Evolutionary conservation across 2,888 invertebrate genomes (phyloP).

Genomic region (Rotaria macrura): DNA sequence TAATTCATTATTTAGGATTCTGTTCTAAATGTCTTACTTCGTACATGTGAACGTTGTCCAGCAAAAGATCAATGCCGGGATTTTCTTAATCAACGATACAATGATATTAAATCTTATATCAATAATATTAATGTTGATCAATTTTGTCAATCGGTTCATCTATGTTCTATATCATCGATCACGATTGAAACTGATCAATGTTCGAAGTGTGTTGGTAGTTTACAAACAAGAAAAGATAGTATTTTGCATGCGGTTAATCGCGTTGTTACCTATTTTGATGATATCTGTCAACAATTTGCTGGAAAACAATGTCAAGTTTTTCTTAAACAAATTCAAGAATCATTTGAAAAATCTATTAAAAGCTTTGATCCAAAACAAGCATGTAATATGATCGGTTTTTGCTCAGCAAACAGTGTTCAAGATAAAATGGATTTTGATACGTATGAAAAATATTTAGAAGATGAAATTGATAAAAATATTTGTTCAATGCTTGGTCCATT

Average conservation of each 20-base stretch:
- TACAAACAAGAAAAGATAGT: not conserved
- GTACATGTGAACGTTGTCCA: not conserved
- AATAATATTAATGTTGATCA: not conserved
- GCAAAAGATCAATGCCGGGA: not conserved
- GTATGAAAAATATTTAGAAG: not conserved
- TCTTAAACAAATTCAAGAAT: not conserved
- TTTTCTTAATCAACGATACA: not conserved
- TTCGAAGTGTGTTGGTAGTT: not conserved
- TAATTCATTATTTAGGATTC: too few relatives aligned
- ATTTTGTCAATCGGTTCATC: not conserved
- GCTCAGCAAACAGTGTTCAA: not conserved
- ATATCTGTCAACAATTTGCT: not conserved
- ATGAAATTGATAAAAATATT: not conserved
- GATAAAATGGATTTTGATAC: not conserved
- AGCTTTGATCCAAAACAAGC: constrained; percentile 4
- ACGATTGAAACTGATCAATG: not conserved
- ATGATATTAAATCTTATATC: not conserved
- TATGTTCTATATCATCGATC: not conserved
- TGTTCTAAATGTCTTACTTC: not conserved
- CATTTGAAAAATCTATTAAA: not conserved
- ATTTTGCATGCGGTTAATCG: not conserved
- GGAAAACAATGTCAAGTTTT: constrained; percentile 1
- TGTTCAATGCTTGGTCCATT: constrained; percentile 3
- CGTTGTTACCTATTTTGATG: not conserved
- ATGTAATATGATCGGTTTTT: not conserved